Conservation (phyloP, 2,888 invertebrate species). For the Acanthosepion pharaonis region DNA sequence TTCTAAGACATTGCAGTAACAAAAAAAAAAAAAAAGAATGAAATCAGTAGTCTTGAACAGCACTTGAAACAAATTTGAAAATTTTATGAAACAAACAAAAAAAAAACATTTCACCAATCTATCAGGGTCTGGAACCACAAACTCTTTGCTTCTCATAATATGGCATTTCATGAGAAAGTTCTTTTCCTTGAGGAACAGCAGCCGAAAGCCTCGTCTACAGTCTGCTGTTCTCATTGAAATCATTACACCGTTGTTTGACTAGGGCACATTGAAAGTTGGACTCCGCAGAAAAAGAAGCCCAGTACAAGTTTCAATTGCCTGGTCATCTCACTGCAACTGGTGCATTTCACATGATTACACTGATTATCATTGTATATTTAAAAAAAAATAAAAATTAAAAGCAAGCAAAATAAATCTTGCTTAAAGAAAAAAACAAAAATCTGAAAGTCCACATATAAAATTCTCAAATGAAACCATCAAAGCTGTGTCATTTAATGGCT, state of each 20-base stretch:
- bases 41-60: neutral
- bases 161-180: neutral
- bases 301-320: neutral
- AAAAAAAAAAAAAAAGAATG: neutral
- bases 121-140: neutral
- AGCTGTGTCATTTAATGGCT: neutral
- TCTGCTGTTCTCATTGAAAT: slow-evolving; percentile 20
- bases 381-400: neutral
- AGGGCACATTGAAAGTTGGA: neutral
- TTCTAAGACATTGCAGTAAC: too few species aligned
- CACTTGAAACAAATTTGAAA: neutral
- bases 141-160: neutral
- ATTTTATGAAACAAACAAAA: neutral
- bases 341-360: neutral
- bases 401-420: neutral
- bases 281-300: neutral
- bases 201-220: neutral
- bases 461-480: neutral
- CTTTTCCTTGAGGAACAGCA: neutral
- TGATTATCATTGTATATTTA: neutral
- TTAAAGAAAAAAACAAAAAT: neutral
- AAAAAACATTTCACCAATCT: neutral
- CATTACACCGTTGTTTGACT: neutral
- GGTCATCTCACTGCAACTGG: neutral
- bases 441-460: neutral